Evolutionary conservation across 2,888 invertebrate species (phyloP), one percentile per base, ranked within the genome.

Genomic region (Cyrtodaria siliqua): DNA sequence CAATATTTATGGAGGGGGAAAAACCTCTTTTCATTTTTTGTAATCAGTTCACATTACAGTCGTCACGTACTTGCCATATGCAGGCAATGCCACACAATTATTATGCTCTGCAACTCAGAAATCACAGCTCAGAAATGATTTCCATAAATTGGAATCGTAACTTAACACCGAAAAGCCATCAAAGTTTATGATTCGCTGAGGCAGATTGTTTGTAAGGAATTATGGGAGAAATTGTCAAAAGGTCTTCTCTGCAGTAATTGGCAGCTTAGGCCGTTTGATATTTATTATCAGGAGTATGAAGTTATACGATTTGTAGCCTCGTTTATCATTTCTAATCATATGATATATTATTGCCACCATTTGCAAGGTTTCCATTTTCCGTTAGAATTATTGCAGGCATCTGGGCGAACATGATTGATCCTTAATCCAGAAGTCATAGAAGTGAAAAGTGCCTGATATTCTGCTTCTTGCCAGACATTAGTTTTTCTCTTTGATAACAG

Each of bases 281-380:
- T 77, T 77, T 80, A 62, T 73, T 73, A 67, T 67, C 70, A 56
- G 49, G 12, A 56, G 26, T 73, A 64, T 68, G 63, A 69, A 69
- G 68, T 71, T 72, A 68, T 68, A 69, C 27, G 68, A 59, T 67
- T 77, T 60, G 75, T 73, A 49, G 52, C 40, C 44, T 62, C 67
- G 27, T 80, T 70, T 59, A 80, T 76, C 80, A 73, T 66, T 63
- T 75, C 56, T 75, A 75, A 79, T 79, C 79, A 79, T 75, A 75
- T 75, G 75, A 79, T 79, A 64, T 79, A 75, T 79, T 71, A 79
- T 66, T 59, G 64, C 56, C 23, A 52, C 69, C 33, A 18, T 53
- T 69, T 75, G 69, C 40, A 56, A 57, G 79, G 75, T 38, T 79
- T 79, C 78, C 68, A 57, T 66, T 69, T 67, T 59, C 68, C 68